A percentile compares a stretch with the other conserved stretches of the same genome.
Conservation (phyloP, 2,113 vertebrate genomes). For the Dissostichus mawsoni region DNA sequence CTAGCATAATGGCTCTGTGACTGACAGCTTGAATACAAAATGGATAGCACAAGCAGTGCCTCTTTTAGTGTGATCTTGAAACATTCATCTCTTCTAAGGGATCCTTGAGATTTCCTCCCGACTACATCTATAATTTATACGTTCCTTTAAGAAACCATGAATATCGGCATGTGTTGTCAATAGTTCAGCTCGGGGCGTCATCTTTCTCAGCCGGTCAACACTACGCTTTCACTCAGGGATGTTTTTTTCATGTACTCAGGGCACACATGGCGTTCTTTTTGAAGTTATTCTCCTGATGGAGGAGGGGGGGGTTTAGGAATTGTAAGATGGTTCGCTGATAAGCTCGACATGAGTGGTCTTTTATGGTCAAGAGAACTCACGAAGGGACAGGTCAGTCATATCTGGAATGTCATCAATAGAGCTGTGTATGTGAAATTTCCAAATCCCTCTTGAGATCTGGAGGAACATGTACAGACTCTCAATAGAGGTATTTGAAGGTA, state of each 20-base stretch:
- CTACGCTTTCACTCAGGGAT: constrained; percentile 33
- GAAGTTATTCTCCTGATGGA: constrained; percentile 45
- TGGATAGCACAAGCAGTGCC: constrained; percentile 33
- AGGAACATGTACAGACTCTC: constrained; percentile 8
- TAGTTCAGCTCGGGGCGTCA: background rate
- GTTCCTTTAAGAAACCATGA: constrained; percentile 9
- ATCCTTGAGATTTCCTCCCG: constrained; percentile 42
- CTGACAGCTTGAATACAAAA: constrained; percentile 63
- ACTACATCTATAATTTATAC: constrained; percentile 1
- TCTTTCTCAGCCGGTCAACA: constrained; percentile 5
- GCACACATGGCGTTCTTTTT: constrained; percentile 29
- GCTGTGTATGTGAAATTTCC: constrained; percentile 47
- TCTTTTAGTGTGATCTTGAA: constrained; percentile 42
- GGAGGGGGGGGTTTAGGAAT: background rate
- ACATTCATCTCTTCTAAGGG: constrained; percentile 47
- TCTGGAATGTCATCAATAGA: constrained; percentile 64
- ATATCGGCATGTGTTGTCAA: constrained; percentile 22
- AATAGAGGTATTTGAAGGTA: constrained; percentile 18
- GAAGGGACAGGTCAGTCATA: constrained; percentile 58
- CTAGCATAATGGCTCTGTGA: constrained; percentile 61
- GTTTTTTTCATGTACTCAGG: constrained; percentile 24
- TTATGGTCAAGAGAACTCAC: constrained; percentile 56
- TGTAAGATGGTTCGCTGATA: constrained; percentile 55
- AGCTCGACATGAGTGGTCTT: constrained; percentile 44
- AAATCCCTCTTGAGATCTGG: constrained; percentile 27